Conservation (phyloP, 2,113 vertebrate species). For the Elephas maximus region DNA sequence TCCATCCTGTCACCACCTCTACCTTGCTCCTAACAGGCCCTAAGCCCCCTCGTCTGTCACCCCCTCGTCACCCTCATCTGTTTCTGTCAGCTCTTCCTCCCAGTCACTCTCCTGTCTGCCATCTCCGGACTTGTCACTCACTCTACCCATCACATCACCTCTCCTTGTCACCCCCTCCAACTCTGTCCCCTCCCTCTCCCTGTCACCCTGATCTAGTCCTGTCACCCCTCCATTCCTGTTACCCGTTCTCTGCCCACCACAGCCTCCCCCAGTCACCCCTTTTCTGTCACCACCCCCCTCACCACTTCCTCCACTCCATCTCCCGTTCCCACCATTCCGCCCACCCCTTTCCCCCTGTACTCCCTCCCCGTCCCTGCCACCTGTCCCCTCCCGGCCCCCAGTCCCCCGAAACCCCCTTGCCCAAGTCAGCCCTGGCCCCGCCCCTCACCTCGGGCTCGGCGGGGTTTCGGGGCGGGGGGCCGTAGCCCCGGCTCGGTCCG, state of each 20-base stretch:
- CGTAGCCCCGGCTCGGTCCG: conserved; percentile 78
- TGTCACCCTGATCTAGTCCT: conserved; percentile 71
- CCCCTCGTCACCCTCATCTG: conserved; percentile 43
- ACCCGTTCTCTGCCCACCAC: conserved; percentile 56
- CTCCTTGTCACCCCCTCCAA: conserved; percentile 74
- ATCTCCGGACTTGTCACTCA: conserved; percentile 74
- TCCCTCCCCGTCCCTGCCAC: conserved; percentile 77
- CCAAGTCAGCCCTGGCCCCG: conserved; percentile 68
- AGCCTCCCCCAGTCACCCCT: not conserved
- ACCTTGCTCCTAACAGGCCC: conserved; percentile 46
- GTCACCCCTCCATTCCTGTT: conserved; percentile 67
- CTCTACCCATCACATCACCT: conserved; percentile 73
- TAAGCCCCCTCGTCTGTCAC: conserved; percentile 56
- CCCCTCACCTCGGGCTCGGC: conserved; percentile 80
- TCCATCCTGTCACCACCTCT: conserved; percentile 63
- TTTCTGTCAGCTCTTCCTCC: conserved; percentile 49
- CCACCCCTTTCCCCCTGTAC: conserved; percentile 65
- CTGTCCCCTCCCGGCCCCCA: conserved; percentile 73
- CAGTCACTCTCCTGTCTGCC: conserved; percentile 60
- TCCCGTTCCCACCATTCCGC: conserved; percentile 60
- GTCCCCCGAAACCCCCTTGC: conserved; percentile 46
- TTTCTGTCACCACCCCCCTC: conserved; percentile 42
- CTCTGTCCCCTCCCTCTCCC: conserved; percentile 67
- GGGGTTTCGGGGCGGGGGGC: conserved; percentile 82
- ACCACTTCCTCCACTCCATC: conserved; percentile 71